Evolutionary conservation across 2,888 invertebrate species (phyloP).

Genomic region (Spilosoma lubricipeda): DNA sequence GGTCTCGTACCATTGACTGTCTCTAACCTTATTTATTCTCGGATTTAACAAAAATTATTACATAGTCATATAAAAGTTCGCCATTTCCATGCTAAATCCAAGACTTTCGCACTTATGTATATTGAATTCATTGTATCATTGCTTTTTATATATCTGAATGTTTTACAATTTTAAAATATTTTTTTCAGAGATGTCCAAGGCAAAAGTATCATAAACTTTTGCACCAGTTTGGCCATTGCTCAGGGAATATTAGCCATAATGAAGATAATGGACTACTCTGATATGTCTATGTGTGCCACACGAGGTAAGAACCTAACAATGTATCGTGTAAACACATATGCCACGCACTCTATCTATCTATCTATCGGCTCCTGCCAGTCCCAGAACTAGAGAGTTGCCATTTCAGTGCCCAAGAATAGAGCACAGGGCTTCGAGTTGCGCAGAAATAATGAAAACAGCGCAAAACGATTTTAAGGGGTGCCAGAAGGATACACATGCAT

Average conservation of each 20-base stretch:
- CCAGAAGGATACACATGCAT: no score
- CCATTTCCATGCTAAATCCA: no score
- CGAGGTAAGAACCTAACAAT: slow-evolving; percentile 60
- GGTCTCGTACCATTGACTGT: no score
- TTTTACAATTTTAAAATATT: not conserved
- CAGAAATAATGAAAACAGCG: no score
- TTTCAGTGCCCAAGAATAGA: no score
- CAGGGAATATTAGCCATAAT: slow-evolving; percentile 63
- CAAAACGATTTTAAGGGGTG: no score
- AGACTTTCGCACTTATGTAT: no score
- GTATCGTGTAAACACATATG: not conserved
- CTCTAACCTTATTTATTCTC: no score
- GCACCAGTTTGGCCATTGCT: slow-evolving; percentile 65
- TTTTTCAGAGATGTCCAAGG: slow-evolving; percentile 74
- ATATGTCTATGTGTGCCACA: slow-evolving; percentile 69
- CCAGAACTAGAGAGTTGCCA: not conserved
- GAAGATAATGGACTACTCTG: slow-evolving; percentile 62
- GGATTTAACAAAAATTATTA: no score
- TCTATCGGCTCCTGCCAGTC: not conserved
- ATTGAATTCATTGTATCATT: no score
- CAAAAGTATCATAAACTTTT: slow-evolving; percentile 75
- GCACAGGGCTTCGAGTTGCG: no score
- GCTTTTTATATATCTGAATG: not conserved
- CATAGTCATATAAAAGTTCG: no score
- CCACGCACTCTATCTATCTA: not conserved